These are phyloP conservation scores for Tyrophagus putrescentiae DNA, from an alignment of 1,140 invertebrate species.

Conservation along the genomic window DNA sequence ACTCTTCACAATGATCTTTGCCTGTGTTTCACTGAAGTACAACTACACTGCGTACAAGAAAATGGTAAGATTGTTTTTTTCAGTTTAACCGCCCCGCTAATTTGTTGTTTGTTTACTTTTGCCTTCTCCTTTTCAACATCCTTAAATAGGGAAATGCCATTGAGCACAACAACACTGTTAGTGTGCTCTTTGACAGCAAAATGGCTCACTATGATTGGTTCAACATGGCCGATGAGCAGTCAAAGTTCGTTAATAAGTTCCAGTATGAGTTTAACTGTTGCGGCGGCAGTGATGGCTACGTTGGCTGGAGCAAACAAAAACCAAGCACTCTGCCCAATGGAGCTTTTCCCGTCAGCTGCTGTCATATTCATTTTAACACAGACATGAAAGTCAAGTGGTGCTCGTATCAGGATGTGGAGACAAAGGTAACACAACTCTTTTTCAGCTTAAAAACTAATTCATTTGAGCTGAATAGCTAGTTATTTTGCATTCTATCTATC, in stretches of 20 bases:
- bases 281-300: background rate
- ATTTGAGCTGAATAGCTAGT: no score
- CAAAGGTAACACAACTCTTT: no score
- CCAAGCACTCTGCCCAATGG: background rate
- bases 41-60: background rate
- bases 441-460: no score
- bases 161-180: background rate
- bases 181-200: background rate
- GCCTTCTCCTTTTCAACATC: background rate
- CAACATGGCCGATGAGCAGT: background rate
- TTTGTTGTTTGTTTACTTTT: background rate
- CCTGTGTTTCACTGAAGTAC: background rate
- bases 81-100: no score
- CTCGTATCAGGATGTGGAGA: background rate
- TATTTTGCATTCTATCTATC: background rate
- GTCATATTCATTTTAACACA: background rate
- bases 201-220: slow-evolving; percentile 1
- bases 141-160: background rate
- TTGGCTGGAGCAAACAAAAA: background rate
- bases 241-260: slow-evolving; percentile 1
- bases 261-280: slow-evolving; percentile 7
- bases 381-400: background rate
- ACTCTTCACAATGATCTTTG: background rate
- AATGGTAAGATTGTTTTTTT: no score
- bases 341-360: background rate